Conservation (phyloP, 2,113 vertebrate species). For the Gopherus evgoodei region DNA sequence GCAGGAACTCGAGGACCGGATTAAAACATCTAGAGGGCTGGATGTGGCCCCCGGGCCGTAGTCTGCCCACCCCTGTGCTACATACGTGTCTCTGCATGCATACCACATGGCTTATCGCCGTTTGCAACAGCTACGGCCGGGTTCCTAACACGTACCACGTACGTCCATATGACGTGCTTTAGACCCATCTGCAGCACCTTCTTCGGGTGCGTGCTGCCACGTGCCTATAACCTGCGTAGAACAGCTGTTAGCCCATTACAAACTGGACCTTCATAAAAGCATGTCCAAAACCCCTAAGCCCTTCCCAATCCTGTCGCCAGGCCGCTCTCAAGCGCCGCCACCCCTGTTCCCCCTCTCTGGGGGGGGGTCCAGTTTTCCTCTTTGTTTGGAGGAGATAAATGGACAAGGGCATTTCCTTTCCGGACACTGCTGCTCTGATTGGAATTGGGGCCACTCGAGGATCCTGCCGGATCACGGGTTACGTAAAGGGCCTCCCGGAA, state of each 20-base stretch:
- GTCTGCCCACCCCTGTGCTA: too few relatives aligned
- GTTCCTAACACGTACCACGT: too few relatives aligned
- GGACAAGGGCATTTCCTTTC: not conserved
- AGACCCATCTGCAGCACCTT: not conserved
- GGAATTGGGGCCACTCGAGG: not conserved
- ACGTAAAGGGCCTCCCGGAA: not conserved
- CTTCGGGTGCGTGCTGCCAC: not conserved
- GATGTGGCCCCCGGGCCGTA: too few relatives aligned
- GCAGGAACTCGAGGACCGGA: too few relatives aligned
- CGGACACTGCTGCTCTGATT: rapidly evolving
- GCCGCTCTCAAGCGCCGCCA: not conserved
- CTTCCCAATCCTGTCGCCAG: not conserved
- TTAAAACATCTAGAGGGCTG: too few relatives aligned
- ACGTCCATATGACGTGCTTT: too few relatives aligned
- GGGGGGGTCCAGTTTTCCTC: rapidly evolving
- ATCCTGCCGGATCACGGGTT: not conserved
- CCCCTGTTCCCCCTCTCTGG: not conserved
- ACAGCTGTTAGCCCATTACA: not conserved
- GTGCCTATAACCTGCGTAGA: not conserved
- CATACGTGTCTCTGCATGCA: too few relatives aligned
- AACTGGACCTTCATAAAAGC: not conserved
- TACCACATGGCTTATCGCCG: too few relatives aligned
- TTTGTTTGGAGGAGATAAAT: not conserved
- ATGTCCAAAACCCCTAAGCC: too few relatives aligned
- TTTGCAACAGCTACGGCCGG: too few relatives aligned